Conservation (phyloP, 2,888 invertebrate species). For the Thereva nobilitata region DNA sequence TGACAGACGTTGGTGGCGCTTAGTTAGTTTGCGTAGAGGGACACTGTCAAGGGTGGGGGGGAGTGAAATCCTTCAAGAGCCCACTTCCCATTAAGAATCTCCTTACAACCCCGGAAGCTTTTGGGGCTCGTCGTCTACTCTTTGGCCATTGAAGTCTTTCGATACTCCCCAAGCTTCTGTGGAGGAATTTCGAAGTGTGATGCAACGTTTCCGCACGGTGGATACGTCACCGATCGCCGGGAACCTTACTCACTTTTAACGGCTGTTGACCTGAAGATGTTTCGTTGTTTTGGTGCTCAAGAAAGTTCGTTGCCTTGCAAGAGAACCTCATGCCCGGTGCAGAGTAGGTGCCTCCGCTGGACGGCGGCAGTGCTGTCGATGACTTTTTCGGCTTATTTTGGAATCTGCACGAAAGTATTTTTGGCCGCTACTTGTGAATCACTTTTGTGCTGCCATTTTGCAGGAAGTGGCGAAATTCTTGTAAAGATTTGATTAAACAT, state of each 20-base stretch:
- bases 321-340: no score
- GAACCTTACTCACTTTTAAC: conserved; percentile 41
- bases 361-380: no score
- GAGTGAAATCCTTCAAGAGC: no score
- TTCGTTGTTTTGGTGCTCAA: conserved; percentile 39
- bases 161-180: conserved; percentile 12
- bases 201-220: not conserved
- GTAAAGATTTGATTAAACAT: no score
- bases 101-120: conserved; percentile 5
- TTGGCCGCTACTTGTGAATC: no score
- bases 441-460: no score
- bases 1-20: not conserved
- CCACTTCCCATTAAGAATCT: not conserved
- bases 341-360: no score
- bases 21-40: conserved; percentile 3
- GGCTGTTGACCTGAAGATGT: conserved; percentile 37
- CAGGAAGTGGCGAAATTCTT: no score
- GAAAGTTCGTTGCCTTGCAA: conserved; percentile 35
- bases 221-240: conserved; percentile 36
- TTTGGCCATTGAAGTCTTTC: conserved; percentile 33
- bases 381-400: no score
- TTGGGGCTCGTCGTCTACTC: conserved; percentile 13
- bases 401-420: no score
- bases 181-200: conserved; percentile 8
- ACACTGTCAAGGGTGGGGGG: not conserved